Evolutionary conservation across 2,888 invertebrate genomes (phyloP).

Genomic region (Escarpia spicata): DNA sequence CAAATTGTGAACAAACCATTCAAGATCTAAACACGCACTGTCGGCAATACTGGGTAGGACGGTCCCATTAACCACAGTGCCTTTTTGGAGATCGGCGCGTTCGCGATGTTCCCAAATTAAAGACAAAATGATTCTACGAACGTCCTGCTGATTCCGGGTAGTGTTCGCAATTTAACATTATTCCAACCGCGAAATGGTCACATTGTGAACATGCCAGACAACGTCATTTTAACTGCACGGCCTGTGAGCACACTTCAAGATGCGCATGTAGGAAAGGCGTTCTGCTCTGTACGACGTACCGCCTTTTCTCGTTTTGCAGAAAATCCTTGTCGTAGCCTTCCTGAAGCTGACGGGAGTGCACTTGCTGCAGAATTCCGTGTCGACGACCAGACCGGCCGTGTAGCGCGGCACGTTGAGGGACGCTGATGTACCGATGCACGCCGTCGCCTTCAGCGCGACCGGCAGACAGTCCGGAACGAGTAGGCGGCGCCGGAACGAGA

Average conservation of each 20-base stretch:
- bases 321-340: not conserved
- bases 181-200: no score
- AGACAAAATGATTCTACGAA: no score
- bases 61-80: no score
- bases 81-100: no score
- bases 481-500: not conserved
- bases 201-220: not conserved
- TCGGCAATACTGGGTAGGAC: no score
- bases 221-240: not conserved
- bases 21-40: no score
- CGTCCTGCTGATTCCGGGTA: no score
- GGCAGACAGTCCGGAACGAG: not conserved
- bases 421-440: not conserved
- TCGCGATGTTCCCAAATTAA: no score
- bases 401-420: not conserved
- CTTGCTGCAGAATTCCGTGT: slow-evolving; percentile 4
- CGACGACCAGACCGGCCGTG: not conserved
- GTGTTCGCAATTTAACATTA: no score
- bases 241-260: not conserved
- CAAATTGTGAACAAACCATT: not conserved
- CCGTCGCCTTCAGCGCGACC: not conserved
- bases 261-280: not conserved
- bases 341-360: not conserved
- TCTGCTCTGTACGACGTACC: not conserved
- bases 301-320: not conserved